phyloP scores from a whole-genome alignment of 1,140 invertebrate genomes.

The Drosophila jambulina region DNA sequence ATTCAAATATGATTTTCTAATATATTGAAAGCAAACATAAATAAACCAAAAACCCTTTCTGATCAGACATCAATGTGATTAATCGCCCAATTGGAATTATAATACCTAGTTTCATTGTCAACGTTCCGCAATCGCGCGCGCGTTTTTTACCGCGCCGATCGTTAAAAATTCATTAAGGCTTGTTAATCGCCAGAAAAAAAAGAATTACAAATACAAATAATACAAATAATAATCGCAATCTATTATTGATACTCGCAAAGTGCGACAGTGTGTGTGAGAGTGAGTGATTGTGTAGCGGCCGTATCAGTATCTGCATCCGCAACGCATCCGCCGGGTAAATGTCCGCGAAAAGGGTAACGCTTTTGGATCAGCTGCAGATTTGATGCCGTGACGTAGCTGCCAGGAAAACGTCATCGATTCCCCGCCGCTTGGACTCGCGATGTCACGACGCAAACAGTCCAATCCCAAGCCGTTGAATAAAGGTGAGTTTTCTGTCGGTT shows the following conservation, averaged over 20 bases:
- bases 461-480: conserved; percentile 87
- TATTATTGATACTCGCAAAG: conserved; percentile 44
- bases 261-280: conserved; percentile 21
- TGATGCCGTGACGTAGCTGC: conserved; percentile 64
- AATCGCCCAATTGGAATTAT: conserved; percentile 18
- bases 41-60: conserved; percentile 5
- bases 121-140: conserved; percentile 41
- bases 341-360: conserved; percentile 39
- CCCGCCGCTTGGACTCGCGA: conserved; percentile 69
- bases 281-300: conserved; percentile 12
- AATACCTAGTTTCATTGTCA: conserved; percentile 9
- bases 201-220: conserved; percentile 20
- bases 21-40: background rate
- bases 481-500: conserved; percentile 76
- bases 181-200: conserved; percentile 54
- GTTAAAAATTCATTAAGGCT: conserved; percentile 73
- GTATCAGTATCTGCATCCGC: conserved; percentile 17
- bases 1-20: background rate
- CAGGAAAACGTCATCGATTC: conserved; percentile 6
- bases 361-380: conserved; percentile 43
- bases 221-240: conserved; percentile 52
- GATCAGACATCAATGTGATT: conserved; percentile 16
- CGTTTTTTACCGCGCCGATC: conserved; percentile 59
- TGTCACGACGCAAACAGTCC: conserved; percentile 87
- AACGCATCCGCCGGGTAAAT: conserved; percentile 61